Evolutionary conservation across 2,113 vertebrate genomes (phyloP).

Genomic region (Xiphophorus couchianus): DNA sequence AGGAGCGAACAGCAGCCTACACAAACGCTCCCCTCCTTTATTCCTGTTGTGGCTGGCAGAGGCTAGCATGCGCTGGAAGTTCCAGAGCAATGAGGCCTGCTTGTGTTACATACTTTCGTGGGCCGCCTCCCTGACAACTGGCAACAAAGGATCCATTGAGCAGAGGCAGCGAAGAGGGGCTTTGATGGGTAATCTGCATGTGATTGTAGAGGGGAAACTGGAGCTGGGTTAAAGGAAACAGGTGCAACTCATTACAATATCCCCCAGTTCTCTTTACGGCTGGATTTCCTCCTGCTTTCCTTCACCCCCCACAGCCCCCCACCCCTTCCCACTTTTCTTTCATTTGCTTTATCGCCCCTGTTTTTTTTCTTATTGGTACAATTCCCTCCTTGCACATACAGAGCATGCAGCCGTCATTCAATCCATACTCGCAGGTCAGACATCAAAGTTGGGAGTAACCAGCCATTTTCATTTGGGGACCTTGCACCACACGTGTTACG

Average conservation of each 20-base stretch:
- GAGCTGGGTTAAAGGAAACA: slow-evolving; percentile 83
- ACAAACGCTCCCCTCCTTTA: slow-evolving; percentile 38
- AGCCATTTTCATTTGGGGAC: slow-evolving; percentile 50
- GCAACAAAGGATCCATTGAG: slow-evolving; percentile 84
- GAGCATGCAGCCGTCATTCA: slow-evolving; percentile 35
- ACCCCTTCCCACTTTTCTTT: slow-evolving; percentile 22
- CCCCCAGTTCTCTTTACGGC: slow-evolving; percentile 68
- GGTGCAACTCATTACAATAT: slow-evolving; percentile 84
- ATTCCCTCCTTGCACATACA: slow-evolving; percentile 28
- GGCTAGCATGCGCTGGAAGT: slow-evolving; percentile 66
- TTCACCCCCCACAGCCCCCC: neutral
- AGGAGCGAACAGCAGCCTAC: slow-evolving; percentile 36
- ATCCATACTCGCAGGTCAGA: slow-evolving; percentile 51
- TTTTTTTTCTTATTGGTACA: slow-evolving; percentile 63
- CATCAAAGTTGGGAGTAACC: slow-evolving; percentile 66
- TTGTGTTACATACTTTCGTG: slow-evolving; percentile 75
- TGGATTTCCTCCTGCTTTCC: slow-evolving; percentile 68
- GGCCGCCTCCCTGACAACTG: slow-evolving; percentile 77
- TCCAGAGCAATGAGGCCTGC: slow-evolving; percentile 65
- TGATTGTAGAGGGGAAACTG: slow-evolving; percentile 80
- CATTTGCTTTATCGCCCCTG: slow-evolving; percentile 61
- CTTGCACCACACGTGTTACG: slow-evolving; percentile 41
- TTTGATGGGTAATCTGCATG: slow-evolving; percentile 85
- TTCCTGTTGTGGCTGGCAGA: slow-evolving; percentile 49
- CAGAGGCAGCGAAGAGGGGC: slow-evolving; percentile 62